Evolutionary conservation across 2,113 vertebrate species (phyloP), one percentile per base, ranked within the genome.

Genomic region (Psephotus haematonotus): DNA sequence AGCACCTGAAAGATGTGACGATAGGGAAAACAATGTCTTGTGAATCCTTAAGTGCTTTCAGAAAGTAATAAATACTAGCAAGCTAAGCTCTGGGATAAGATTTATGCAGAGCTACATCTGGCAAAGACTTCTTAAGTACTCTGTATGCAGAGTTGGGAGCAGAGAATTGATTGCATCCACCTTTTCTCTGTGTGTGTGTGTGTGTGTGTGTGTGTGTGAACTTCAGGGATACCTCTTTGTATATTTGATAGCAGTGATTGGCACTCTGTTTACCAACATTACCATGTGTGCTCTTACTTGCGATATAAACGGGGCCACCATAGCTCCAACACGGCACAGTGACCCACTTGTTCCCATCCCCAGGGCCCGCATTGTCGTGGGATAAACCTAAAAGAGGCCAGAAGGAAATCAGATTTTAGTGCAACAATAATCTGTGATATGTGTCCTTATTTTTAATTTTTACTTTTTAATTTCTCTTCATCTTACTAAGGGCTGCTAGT

Each of bases 311-410:
- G 99, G 99, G 1, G 99, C 99, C 9, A 99, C 98, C 99, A 99
- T 99, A 3, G 99, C 99, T 39, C 99, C 99, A 11, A 99, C 98
- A 12, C 99, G 98, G 88, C 99, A 99, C 93, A 99, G 96, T 3
- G 99, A 99, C 11, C 99, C 99, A 10, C 99, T 99, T 93, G 98
- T 99, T 17, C 99, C 99, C 98, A 99, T 98, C 22, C 99, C 99
- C 62, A 99, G 80, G 1, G 99, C 99, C 6, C 99, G 97, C 64
- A 98, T 99, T 5, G 96, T 97, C 0, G 99, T 99, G 12, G 99
- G 99, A 87, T 99, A 99, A 65, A 99, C 99, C 99, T 99, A 60
- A 37, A 84, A 75, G 6, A 59, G 63, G 10, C 15, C 60, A 93
- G 39, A 77, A 78, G 62, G 39, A 82, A 65, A 75, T 0, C 1